Evolutionary conservation across 2,888 invertebrate species (phyloP), one percentile per base, ranked within the genome.

Genomic region (Dascillus cervinus): DNA sequence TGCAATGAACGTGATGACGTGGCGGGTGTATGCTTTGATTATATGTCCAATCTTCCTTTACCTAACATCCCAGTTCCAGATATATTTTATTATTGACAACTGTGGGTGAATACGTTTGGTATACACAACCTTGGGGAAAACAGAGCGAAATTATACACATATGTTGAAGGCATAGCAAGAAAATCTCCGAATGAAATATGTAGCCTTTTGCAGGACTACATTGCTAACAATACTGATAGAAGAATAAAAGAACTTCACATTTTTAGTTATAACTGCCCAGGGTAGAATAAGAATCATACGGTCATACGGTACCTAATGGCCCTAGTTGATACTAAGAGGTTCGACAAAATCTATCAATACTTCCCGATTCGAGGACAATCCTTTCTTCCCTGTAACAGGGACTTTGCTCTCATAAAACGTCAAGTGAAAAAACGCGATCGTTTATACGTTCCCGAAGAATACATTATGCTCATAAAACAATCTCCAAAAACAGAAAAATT

Each of bases 401-500:
- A 12, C 6, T 32, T 32, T 14, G 32, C 41, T 4, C 27, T 28
- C 24, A 29, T 26, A 29, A 46, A 46, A 37, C 13, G 37, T 32
- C 13, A 30, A 5, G 14, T 44, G 8, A 39, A 27, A 36, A 44
- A 37, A 46, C 21, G 27, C 22, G 43, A 46, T 32, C 23, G 39
- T 25, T 33, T 43, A 13, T 46, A 46, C 15, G 19, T 34, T 11
- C 43, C 41, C 22, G 43, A 43, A 29, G 44, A 46, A 34, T 46
- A 46, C n/a, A n/a, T n/a, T n/a, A n/a, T n/a, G n/a, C n/a, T n/a
- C n/a, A n/a, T n/a, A n/a, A n/a, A n/a, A n/a, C n/a, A n/a, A n/a
- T n/a, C n/a, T n/a, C n/a, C n/a, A n/a, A n/a, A n/a, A n/a, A n/a
- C n/a, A n/a, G n/a, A n/a, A n/a, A n/a, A n/a, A n/a, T n/a, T n/a